Conservation (phyloP, 23 tunicate genomes). For the Aplidium turbinatum region DNA sequence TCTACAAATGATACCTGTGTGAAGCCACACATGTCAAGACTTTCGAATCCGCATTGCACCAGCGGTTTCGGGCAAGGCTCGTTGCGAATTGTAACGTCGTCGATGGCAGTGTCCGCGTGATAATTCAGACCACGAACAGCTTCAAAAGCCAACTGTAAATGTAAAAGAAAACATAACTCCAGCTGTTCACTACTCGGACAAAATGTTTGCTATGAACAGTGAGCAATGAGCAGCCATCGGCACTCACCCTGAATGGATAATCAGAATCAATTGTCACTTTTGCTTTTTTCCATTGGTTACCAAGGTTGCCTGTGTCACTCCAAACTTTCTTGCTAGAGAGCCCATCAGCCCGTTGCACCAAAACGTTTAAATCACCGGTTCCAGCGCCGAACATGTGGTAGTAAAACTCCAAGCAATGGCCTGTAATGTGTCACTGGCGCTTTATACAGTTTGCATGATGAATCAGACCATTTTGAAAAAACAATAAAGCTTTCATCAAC, state of each 20-base stretch:
- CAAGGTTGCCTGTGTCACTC: constrained; percentile 64
- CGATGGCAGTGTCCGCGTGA: constrained; percentile 69
- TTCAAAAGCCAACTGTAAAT: constrained; percentile 63
- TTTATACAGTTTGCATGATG: no score
- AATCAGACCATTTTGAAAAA: no score
- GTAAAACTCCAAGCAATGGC: constrained; percentile 66
- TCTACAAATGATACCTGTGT: no score
- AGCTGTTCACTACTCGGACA: neutral
- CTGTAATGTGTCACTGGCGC: no score
- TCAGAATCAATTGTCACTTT: constrained; percentile 36
- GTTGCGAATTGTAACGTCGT: constrained; percentile 60
- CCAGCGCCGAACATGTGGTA: constrained; percentile 87
- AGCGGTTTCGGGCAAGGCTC: constrained; percentile 71
- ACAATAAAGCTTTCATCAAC: no score
- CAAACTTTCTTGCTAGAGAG: constrained; percentile 28
- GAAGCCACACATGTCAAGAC: constrained; percentile 52
- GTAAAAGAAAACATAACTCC: neutral
- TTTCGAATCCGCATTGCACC: constrained; percentile 52
- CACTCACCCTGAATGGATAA: constrained; percentile 43
- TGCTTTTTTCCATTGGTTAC: constrained; percentile 67
- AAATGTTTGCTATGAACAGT: neutral
- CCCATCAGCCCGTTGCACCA: constrained; percentile 24
- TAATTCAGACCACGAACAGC: constrained; percentile 61
- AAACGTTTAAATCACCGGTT: constrained; percentile 59
- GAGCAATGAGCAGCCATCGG: neutral